Evolutionary conservation across 2,888 invertebrate genomes (phyloP).

Genomic region (Sarcophaga variegata): DNA sequence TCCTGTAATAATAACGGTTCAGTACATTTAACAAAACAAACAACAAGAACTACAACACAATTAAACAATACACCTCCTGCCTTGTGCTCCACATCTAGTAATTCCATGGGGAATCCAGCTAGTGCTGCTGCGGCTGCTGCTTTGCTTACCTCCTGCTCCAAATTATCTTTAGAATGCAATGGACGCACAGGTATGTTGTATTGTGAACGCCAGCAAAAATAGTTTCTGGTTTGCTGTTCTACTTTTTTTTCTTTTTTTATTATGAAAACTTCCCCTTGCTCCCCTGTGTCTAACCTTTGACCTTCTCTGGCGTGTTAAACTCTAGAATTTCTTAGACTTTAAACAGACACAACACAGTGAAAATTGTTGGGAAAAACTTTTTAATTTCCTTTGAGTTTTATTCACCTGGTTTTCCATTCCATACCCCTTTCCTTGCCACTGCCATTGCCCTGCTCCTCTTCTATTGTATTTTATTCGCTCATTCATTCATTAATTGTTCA

Average conservation of each 20-base stretch:
- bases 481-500: background rate
- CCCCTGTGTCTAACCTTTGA: background rate
- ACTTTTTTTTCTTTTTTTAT: background rate
- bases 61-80: slow-evolving; percentile 57
- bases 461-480: background rate
- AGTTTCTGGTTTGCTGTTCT: slow-evolving; percentile 36
- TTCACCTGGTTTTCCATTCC: slow-evolving; percentile 33
- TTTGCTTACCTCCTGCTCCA: slow-evolving; percentile 74
- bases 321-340: slow-evolving; percentile 50
- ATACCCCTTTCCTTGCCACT: background rate
- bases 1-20: slow-evolving; percentile 9
- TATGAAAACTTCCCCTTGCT: background rate
- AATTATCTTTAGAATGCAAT: slow-evolving; percentile 83
- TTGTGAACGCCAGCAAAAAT: slow-evolving; percentile 20
- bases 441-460: background rate
- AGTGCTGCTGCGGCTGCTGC: background rate
- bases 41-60: slow-evolving; percentile 33
- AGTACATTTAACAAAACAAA: slow-evolving; percentile 58
- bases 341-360: slow-evolving; percentile 55
- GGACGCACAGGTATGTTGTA: slow-evolving; percentile 85
- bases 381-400: slow-evolving; percentile 33
- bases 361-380: slow-evolving; percentile 60
- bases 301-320: slow-evolving; percentile 1
- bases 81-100: slow-evolving; percentile 47
- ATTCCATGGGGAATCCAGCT: background rate